These are phyloP conservation scores for Eulemur coronatus DNA, from an alignment of 2,797 vertebrate genomes.

Conservation along the genomic window DNA sequence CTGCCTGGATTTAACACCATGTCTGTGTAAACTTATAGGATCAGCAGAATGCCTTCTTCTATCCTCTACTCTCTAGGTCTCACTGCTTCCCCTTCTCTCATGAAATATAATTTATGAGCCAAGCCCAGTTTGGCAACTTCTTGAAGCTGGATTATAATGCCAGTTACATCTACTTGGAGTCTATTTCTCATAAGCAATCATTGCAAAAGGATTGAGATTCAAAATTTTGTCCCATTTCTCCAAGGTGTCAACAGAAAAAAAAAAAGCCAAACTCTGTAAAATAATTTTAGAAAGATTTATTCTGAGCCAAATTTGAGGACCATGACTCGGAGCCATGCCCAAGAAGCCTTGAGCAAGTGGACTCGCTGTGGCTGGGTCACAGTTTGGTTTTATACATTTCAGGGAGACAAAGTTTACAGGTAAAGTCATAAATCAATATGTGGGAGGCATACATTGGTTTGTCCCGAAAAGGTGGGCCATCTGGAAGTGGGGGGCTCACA, in stretches of 20 bases:
- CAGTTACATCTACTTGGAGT: neutral
- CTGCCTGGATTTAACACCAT: neutral
- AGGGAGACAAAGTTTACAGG: too few relatives aligned
- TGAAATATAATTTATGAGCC: neutral
- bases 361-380: too few relatives aligned
- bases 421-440: too few relatives aligned
- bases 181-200: conserved; percentile 17
- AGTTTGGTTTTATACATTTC: too few relatives aligned
- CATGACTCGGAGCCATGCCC: too few relatives aligned
- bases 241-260: neutral
- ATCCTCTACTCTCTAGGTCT: neutral
- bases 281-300: too few relatives aligned
- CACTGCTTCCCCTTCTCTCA: neutral
- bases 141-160: neutral
- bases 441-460: too few relatives aligned
- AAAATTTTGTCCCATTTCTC: neutral
- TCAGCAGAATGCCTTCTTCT: neutral
- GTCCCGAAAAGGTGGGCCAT: too few relatives aligned
- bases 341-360: too few relatives aligned
- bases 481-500: too few relatives aligned
- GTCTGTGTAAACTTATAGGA: neutral
- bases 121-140: neutral
- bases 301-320: too few relatives aligned
- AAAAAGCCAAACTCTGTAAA: too few relatives aligned
- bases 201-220: neutral